Conservation (phyloP, 2,888 invertebrate genomes). For the Hemistola chrysoprasaria region DNA sequence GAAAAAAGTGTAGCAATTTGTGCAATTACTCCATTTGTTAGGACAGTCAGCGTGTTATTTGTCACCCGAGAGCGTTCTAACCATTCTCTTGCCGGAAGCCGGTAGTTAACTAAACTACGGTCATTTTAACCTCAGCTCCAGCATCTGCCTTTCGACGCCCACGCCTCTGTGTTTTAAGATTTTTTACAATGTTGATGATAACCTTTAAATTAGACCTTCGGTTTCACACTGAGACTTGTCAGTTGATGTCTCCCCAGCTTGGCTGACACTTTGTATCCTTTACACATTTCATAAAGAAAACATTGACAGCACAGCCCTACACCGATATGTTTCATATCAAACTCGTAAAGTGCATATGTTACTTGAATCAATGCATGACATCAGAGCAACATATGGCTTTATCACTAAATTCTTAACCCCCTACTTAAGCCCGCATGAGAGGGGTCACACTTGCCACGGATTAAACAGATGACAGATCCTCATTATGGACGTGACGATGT, state of each 20-base stretch:
- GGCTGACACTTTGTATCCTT: slow-evolving; percentile 53
- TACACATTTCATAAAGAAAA: slow-evolving; percentile 39
- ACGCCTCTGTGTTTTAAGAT: slow-evolving; percentile 59
- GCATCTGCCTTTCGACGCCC: slow-evolving; percentile 63
- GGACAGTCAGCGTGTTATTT: slow-evolving; percentile 31
- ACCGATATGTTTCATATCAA: slow-evolving; percentile 1
- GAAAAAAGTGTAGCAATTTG: slow-evolving; percentile 4
- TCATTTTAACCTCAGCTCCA: slow-evolving; percentile 61
- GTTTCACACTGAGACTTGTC: slow-evolving; percentile 50
- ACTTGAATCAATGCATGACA: slow-evolving; percentile 14
- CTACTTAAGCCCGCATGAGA: slow-evolving; percentile 64
- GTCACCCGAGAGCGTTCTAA: slow-evolving; percentile 44
- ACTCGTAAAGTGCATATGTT: slow-evolving; percentile 5
- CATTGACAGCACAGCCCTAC: slow-evolving; percentile 31
- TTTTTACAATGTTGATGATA: slow-evolving; percentile 55
- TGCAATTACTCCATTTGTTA: slow-evolving; percentile 14
- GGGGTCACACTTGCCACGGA: slow-evolving; percentile 59
- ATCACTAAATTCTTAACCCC: slow-evolving; percentile 35
- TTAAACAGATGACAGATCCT: slow-evolving; percentile 68
- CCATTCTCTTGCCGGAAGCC: slow-evolving; percentile 65
- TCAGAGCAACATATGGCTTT: slow-evolving; percentile 33
- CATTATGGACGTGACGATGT: slow-evolving; percentile 73
- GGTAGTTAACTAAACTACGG: slow-evolving; percentile 74
- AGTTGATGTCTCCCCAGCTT: slow-evolving; percentile 40
- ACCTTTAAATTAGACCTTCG: slow-evolving; percentile 60